Evolutionary conservation across 2,797 vertebrate genomes (phyloP), one percentile per base, ranked within the genome.

Genomic region (Siniperca undulata): DNA sequence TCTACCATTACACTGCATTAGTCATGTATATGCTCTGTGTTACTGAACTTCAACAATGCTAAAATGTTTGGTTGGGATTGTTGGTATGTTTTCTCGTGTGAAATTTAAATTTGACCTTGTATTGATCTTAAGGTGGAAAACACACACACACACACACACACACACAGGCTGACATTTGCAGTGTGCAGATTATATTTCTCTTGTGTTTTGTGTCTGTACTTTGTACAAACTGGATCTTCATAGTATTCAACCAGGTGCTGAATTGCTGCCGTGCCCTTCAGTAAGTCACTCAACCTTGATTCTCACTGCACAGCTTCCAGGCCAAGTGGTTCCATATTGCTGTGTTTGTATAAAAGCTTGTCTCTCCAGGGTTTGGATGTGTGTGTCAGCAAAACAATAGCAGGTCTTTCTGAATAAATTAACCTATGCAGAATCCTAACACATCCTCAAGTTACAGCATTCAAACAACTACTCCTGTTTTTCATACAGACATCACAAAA

Each of bases 331-430:
- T 83, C 72, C 56, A 81, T 77, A 80, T 78, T 80, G 89, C 86
- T 84, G 74, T 71, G 83, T 86, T 88, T 85, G 85, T 89, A 80
- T 74, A 80, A 88, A 85, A 85, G 73, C 78, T 66, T 7, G 77
- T 87, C 77, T 89, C 83, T 40, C 53, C 2, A 81, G 71, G 81
- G 48, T 65, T 77, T 59, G 38, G n/a, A 77, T 68, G 56, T 79
- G 77, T 73, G 70, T 72, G 83, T 86, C 87, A 86, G 86, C 78
- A 62, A 83, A 88, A 86, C 70, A 88, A 77, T 64, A 58, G 73
- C 70, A 64, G 62, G 50, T 85, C 62, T 71, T 56, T 87, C 27
- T 36, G 77, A 82, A 87, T 89, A 74, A 86, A 89, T 89, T 70
- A 71, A 73, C 82, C 58, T 38, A 36, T 11, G 66, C 59, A 13